Conservation (phyloP, 2,888 invertebrate species). For the Erebia ligea region DNA sequence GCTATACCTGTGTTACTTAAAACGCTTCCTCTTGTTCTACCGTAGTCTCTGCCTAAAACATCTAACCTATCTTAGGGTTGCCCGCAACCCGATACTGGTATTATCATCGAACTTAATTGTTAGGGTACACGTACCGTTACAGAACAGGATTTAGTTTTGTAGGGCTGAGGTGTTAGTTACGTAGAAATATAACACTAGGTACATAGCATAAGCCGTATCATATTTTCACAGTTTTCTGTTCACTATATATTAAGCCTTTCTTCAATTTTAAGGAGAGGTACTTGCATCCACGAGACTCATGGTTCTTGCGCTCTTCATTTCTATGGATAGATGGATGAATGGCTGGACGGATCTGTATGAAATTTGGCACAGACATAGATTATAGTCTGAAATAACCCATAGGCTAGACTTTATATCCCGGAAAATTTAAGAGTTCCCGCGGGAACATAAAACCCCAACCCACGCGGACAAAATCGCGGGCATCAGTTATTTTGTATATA, state of each 20-base stretch:
- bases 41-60: constrained; percentile 37
- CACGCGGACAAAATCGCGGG: too few relatives aligned
- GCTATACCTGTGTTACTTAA: constrained; percentile 1
- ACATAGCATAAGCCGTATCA: constrained; percentile 2
- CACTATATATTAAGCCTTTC: neutral
- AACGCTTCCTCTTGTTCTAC: constrained; percentile 44
- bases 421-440: too few relatives aligned
- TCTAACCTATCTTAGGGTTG: constrained; percentile 59
- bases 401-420: too few relatives aligned
- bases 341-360: too few relatives aligned
- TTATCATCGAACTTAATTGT: constrained; percentile 72
- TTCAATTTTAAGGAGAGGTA: too few relatives aligned
- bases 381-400: too few relatives aligned
- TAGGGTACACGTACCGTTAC: constrained; percentile 53
- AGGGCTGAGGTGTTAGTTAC: constrained; percentile 48
- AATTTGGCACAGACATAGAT: too few relatives aligned
- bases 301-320: too few relatives aligned
- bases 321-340: too few relatives aligned
- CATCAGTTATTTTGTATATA: too few relatives aligned
- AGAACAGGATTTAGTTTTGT: constrained; percentile 53
- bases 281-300: too few relatives aligned
- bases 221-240: neutral
- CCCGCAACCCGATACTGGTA: constrained; percentile 68
- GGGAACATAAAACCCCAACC: too few relatives aligned
- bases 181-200: constrained; percentile 28